Conservation (phyloP, 2,797 vertebrate genomes). For the Prionace glauca region DNA sequence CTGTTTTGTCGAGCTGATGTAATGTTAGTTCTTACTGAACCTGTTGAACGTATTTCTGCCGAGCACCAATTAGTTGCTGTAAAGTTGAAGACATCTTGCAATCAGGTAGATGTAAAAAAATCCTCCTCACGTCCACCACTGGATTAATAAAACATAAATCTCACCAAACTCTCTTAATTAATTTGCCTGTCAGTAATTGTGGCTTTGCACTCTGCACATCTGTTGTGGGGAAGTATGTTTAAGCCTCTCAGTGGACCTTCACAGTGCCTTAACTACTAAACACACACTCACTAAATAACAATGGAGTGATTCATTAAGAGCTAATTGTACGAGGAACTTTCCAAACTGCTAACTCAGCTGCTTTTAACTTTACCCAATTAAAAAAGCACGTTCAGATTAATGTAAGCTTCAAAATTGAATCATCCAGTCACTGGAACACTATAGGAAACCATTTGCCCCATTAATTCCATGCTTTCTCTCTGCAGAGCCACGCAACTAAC, state of each 20-base stretch:
- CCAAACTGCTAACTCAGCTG: neutral
- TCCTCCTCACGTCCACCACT: conserved; percentile 1
- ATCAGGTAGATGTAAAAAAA: neutral
- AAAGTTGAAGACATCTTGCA: neutral
- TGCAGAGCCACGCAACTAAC: neutral
- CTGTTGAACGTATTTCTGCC: neutral
- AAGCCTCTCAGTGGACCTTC: neutral
- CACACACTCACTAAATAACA: conserved; percentile 3
- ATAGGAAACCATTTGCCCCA: neutral
- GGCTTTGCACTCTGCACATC: neutral
- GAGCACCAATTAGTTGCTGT: neutral
- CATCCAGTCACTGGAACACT: neutral
- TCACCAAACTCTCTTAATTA: conserved; percentile 1
- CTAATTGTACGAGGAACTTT: conserved; percentile 10
- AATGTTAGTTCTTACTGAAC: neutral
- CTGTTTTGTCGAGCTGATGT: neutral
- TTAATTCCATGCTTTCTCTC: neutral
- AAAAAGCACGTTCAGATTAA: neutral
- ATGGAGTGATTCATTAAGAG: neutral
- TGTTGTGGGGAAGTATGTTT: neutral
- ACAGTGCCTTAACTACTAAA: neutral
- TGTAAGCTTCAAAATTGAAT: neutral
- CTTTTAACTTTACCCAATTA: neutral
- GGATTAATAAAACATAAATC: conserved; percentile 23
- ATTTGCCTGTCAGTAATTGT: conserved; percentile 15